A percentile compares a stretch with the other conserved stretches of the same genome.
Evolutionary conservation across 2,797 vertebrate genomes (phyloP).

Genomic region (Poecilia gillii): DNA sequence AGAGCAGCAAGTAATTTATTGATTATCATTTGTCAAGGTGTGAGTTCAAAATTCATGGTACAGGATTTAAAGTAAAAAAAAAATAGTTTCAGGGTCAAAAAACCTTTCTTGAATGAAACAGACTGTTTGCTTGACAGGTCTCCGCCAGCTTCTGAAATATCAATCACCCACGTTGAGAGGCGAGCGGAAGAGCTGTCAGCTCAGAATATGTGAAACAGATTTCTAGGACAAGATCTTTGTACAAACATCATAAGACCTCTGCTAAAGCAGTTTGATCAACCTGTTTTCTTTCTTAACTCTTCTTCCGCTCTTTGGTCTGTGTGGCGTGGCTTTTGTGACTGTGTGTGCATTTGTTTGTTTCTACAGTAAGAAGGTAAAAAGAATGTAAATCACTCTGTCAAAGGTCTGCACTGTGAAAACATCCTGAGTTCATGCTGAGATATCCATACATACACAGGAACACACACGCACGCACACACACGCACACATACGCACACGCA

Average conservation of each 20-base stretch:
- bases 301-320: constrained; percentile 59
- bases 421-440: constrained; percentile 61
- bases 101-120: constrained; percentile 35
- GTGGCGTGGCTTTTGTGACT: constrained; percentile 33
- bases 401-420: constrained; percentile 67
- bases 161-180: constrained; percentile 66
- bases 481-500: constrained; percentile 5
- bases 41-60: constrained; percentile 19
- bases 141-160: constrained; percentile 71
- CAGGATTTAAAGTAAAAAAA: constrained; percentile 37
- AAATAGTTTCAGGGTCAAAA: constrained; percentile 45
- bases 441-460: neutral
- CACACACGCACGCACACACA: constrained; percentile 1
- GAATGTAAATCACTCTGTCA: constrained; percentile 71
- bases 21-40: constrained; percentile 27
- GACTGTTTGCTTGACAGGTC: constrained; percentile 61
- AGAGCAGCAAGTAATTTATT: constrained; percentile 18
- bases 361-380: constrained; percentile 41
- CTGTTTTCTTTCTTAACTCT: constrained; percentile 69
- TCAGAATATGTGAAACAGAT: constrained; percentile 75
- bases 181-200: constrained; percentile 68
- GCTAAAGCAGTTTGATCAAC: constrained; percentile 78
- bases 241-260: constrained; percentile 71
- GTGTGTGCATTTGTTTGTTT: constrained; percentile 28
- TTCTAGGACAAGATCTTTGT: constrained; percentile 64